phyloP scores from a whole-genome alignment of 2,797 vertebrate species.

The Manis crassicaudata region DNA sequence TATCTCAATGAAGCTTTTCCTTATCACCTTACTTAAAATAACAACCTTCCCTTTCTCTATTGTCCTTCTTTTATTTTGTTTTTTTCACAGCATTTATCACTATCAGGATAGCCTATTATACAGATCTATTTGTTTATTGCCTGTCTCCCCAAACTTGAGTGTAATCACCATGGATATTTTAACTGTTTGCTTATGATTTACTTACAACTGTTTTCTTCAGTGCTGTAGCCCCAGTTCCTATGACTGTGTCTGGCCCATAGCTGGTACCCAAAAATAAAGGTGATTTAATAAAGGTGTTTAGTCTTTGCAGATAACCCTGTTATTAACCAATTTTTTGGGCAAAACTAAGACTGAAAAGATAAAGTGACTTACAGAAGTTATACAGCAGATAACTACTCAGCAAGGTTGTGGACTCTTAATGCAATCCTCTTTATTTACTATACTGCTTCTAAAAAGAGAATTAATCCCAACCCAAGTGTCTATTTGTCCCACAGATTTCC shows the following conservation, averaged over 20 bases:
- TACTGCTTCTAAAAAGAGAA: not conserved
- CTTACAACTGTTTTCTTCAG: not conserved
- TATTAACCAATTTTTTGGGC: not conserved
- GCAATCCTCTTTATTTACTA: not conserved
- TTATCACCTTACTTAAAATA: not conserved
- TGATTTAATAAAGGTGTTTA: not conserved
- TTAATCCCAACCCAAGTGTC: not conserved
- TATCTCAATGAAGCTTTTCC: not conserved
- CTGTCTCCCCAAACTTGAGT: not conserved
- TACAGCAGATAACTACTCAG: not conserved
- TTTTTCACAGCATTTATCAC: not conserved
- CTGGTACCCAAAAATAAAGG: not conserved
- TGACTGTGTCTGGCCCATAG: accelerated
- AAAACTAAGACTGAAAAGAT: not conserved
- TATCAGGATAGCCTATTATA: not conserved
- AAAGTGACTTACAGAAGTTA: not conserved
- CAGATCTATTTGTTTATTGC: not conserved
- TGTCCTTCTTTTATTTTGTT: not conserved
- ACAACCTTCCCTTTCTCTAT: not conserved
- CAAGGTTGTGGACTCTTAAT: not conserved
- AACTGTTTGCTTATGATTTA: not conserved
- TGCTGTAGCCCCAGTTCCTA: not conserved
- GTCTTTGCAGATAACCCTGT: not conserved
- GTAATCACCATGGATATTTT: not conserved
- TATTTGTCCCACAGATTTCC: not conserved